These are phyloP conservation scores for Drosophila athabasca DNA, from an alignment of 1,140 invertebrate genomes.

Conservation along the genomic window DNA sequence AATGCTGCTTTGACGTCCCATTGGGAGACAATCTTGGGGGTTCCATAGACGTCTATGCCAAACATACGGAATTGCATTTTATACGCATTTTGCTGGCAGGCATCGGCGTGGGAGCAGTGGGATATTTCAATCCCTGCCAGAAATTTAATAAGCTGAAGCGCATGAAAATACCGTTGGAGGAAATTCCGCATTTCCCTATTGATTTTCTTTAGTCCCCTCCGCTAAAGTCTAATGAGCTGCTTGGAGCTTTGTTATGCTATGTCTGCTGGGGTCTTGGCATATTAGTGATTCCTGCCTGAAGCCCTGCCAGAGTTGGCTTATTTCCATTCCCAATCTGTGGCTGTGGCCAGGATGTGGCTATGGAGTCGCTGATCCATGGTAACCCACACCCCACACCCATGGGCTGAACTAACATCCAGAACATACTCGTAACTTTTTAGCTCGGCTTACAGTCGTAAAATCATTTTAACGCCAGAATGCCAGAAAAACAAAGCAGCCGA, in stretches of 20 bases:
- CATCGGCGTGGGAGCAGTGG: constrained; percentile 5
- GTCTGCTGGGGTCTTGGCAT: not conserved
- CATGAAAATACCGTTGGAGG: constrained; percentile 21
- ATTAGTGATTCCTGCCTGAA: constrained; percentile 5
- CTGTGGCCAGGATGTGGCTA: not conserved
- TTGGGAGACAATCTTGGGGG: constrained; percentile 38
- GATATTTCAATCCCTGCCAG: constrained; percentile 28
- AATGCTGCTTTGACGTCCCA: constrained; percentile 20
- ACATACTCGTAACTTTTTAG: constrained; percentile 32
- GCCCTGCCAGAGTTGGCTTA: constrained; percentile 10
- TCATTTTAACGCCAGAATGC: constrained; percentile 39
- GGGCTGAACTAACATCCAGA: constrained; percentile 30
- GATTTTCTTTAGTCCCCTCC: too few species aligned
- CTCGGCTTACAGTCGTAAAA: constrained; percentile 41
- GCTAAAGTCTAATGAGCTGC: too few species aligned
- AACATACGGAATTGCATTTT: constrained; percentile 46
- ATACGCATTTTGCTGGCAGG: constrained; percentile 34
- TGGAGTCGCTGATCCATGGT: constrained; percentile 5
- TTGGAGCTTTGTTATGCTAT: too few species aligned
- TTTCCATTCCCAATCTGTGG: constrained; percentile 27
- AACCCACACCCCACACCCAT: too few species aligned
- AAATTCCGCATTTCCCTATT: constrained; percentile 14
- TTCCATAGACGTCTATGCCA: constrained; percentile 39
- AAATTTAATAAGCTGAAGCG: constrained; percentile 52
- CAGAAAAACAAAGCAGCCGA: constrained; percentile 26